These are phyloP conservation scores for Ariopsis seemanni DNA, from an alignment of 2,113 vertebrate genomes.

Conservation along the genomic window DNA sequence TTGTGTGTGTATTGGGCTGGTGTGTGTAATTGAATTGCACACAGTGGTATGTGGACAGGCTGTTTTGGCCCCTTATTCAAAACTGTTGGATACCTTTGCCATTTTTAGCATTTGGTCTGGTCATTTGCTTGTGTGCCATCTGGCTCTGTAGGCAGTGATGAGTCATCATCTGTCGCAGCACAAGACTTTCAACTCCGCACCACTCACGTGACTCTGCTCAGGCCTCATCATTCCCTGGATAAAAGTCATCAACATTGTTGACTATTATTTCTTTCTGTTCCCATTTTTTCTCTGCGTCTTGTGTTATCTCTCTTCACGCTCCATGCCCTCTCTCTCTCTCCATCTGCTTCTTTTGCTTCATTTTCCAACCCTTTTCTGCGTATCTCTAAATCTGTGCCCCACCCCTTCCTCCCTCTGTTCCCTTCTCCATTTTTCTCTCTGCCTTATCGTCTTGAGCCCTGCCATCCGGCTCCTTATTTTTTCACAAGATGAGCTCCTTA, in stretches of 20 bases:
- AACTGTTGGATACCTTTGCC: conserved; percentile 55
- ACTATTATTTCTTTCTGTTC: not conserved
- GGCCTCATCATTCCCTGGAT: not conserved
- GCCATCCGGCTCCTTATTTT: conserved; percentile 54
- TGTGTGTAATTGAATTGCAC: conserved; percentile 43
- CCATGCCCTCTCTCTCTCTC: conserved; percentile 39
- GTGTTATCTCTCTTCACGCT: conserved; percentile 10
- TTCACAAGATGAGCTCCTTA: conserved; percentile 58
- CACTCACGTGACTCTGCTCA: not conserved
- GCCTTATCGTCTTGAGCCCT: conserved; percentile 40
- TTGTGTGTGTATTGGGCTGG: conserved; percentile 35
- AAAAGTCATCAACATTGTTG: not conserved
- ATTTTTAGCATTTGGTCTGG: conserved; percentile 52
- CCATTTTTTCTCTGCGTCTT: not conserved
- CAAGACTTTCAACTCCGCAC: conserved; percentile 24
- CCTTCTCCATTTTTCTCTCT: conserved; percentile 25
- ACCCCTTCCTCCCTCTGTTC: conserved; percentile 23
- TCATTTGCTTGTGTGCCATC: conserved; percentile 43
- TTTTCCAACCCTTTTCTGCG: conserved; percentile 12
- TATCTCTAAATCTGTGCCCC: conserved; percentile 32
- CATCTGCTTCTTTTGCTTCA: conserved; percentile 40
- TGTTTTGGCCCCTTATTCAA: conserved; percentile 28
- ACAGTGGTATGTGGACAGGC: conserved; percentile 18
- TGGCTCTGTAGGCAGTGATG: conserved; percentile 35
- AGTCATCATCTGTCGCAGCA: conserved; percentile 30